These are phyloP conservation scores for Sphenodon punctatus DNA, from an alignment of 2,797 vertebrate species.

Conservation along the genomic window DNA sequence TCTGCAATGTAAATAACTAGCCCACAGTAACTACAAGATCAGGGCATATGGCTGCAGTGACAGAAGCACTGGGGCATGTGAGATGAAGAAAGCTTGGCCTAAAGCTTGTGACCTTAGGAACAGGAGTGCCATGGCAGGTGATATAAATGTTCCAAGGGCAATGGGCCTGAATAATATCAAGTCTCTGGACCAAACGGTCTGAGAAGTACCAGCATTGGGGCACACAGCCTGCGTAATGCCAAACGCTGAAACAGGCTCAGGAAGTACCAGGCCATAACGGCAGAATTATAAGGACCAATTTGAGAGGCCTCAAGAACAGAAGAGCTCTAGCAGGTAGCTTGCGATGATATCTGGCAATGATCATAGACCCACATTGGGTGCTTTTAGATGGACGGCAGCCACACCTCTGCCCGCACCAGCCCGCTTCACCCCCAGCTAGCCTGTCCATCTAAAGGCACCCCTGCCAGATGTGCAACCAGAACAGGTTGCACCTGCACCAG, in stretches of 20 bases:
- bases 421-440: too few relatives aligned
- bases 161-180: neutral
- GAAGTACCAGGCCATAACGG: too few relatives aligned
- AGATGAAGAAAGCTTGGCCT: too few relatives aligned
- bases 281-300: neutral
- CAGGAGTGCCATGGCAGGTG: neutral
- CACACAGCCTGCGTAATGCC: too few relatives aligned
- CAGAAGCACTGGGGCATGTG: neutral
- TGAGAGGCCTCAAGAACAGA: neutral
- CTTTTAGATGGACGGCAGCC: too few relatives aligned
- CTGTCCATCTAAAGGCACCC: too few relatives aligned
- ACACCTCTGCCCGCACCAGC: too few relatives aligned
- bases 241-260: too few relatives aligned
- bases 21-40: neutral
- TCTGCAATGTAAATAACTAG: neutral
- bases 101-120: neutral
- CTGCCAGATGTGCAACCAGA: too few relatives aligned
- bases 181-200: neutral
- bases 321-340: neutral
- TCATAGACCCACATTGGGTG: too few relatives aligned
- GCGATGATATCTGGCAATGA: too few relatives aligned
- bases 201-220: neutral
- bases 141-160: neutral
- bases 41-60: neutral
- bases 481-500: too few relatives aligned